Evolutionary conservation across 2,888 invertebrate species (phyloP).

Genomic region (Sarcophaga variegata): DNA sequence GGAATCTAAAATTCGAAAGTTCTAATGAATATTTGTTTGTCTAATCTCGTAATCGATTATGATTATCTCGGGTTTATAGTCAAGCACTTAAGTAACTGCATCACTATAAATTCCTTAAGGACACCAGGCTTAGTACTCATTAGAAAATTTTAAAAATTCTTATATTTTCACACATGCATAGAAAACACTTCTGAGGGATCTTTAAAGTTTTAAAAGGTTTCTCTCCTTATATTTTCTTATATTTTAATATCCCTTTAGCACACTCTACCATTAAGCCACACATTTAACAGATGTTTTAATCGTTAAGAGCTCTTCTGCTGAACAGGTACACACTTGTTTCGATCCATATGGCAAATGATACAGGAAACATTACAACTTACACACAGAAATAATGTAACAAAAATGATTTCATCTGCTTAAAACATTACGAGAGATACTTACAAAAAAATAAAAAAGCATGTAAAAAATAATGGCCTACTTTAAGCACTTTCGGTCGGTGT

Average conservation of each 20-base stretch:
- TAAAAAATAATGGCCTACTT: neutral
- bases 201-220: neutral
- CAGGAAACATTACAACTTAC: neutral
- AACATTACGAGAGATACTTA: neutral
- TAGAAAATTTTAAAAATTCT: too few relatives aligned
- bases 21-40: too few relatives aligned
- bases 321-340: conserved; percentile 30
- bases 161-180: too few relatives aligned
- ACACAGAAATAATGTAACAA: neutral
- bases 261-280: neutral
- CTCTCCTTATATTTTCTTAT: neutral
- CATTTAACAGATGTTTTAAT: conserved; percentile 22
- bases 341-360: conserved; percentile 34
- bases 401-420: neutral
- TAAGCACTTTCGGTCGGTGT: too few relatives aligned
- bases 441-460: neutral
- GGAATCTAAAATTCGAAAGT: too few relatives aligned
- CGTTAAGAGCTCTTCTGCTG: conserved; percentile 20
- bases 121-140: too few relatives aligned
- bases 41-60: too few relatives aligned
- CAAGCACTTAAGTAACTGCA: too few relatives aligned
- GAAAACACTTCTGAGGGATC: too few relatives aligned
- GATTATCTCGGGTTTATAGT: too few relatives aligned
- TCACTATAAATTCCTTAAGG: too few relatives aligned
- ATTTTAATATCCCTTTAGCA: neutral